phyloP scores from a whole-genome alignment of 2,113 vertebrate species.

The Dasyprocta punctata region DNA sequence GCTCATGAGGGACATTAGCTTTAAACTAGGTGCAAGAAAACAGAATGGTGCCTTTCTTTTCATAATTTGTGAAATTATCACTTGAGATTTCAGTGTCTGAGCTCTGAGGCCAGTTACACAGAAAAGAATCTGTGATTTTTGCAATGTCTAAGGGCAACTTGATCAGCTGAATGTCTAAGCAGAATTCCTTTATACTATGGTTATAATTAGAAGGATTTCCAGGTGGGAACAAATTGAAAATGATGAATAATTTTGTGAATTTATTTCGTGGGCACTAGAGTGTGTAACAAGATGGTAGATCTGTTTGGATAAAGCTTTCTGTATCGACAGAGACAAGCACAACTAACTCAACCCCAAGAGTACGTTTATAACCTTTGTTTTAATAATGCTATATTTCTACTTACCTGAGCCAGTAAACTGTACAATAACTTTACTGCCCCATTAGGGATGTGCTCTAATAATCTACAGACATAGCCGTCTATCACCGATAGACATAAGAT shows the following conservation, averaged over 20 bases:
- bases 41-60: neutral
- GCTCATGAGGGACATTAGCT: neutral
- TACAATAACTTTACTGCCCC: neutral
- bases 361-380: neutral
- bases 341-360: neutral
- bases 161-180: neutral
- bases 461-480: neutral
- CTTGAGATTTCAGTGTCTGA: neutral
- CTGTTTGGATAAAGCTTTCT: neutral
- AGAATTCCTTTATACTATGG: neutral
- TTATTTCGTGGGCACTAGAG: neutral
- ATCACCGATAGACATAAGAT: neutral
- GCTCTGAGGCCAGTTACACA: neutral
- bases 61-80: neutral
- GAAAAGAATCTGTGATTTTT: neutral
- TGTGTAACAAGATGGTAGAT: neutral
- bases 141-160: neutral
- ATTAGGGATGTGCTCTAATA: neutral
- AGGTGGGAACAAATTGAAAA: neutral
- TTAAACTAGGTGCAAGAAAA: slow-evolving; percentile 9
- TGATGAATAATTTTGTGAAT: neutral
- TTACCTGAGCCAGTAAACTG: neutral
- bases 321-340: neutral
- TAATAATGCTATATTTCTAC: neutral
- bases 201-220: neutral